A percentile compares a stretch with the other conserved stretches of the same genome.
Evolutionary conservation across 35 echinoderm and acorn worm genomes (phyloP).

Genomic region (Chiridota heheva): DNA sequence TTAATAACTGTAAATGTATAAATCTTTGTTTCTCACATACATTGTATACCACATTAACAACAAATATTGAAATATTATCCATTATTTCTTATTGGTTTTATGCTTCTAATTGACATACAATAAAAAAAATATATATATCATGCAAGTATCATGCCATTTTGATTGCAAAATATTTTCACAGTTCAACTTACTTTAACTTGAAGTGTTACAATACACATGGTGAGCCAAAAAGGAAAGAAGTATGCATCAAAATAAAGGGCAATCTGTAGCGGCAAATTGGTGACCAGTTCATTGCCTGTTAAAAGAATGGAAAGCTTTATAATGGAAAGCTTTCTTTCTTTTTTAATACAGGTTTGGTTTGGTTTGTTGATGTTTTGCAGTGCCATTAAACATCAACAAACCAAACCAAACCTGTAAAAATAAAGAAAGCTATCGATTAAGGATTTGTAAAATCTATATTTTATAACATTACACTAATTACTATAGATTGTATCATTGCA

Average conservation of each 20-base stretch:
- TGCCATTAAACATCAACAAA: too few relatives aligned
- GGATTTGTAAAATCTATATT: background rate
- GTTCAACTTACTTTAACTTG: slow-evolving; percentile 83
- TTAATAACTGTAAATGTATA: too few relatives aligned
- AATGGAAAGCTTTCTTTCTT: background rate
- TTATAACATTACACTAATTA: background rate
- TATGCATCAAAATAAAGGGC: slow-evolving; percentile 91
- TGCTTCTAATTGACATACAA: too few relatives aligned
- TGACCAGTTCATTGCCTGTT: slow-evolving; percentile 88
- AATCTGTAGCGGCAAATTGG: slow-evolving; percentile 88
- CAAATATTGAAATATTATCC: too few relatives aligned
- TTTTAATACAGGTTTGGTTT: background rate
- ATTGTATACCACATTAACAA: too few relatives aligned
- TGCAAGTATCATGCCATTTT: too few relatives aligned
- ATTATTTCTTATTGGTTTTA: too few relatives aligned
- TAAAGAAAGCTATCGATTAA: background rate
- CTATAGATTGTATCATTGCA: background rate
- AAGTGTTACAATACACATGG: slow-evolving; percentile 72
- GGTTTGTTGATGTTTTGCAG: background rate
- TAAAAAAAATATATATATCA: too few relatives aligned
- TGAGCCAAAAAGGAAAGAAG: slow-evolving; percentile 93
- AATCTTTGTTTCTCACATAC: too few relatives aligned
- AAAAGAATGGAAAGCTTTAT: background rate
- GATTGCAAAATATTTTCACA: too few relatives aligned
- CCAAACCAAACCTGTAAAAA: too few relatives aligned